Evolutionary conservation across 2,888 invertebrate species (phyloP).

Genomic region (Cheilosia variabilis): DNA sequence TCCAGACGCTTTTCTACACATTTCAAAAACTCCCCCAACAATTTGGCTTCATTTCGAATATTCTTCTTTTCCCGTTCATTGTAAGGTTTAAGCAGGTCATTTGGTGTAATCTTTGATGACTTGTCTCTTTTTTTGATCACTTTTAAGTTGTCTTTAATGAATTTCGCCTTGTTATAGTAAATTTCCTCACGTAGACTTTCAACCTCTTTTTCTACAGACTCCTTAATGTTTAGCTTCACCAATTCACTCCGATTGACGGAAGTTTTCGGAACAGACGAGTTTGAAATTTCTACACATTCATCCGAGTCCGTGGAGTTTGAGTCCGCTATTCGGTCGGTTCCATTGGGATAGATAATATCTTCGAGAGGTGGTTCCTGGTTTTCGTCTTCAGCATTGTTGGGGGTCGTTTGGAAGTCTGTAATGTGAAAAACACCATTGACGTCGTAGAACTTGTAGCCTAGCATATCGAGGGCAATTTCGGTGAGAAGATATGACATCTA

Average conservation of each 20-base stretch:
- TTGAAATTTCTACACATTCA: conserved; percentile 49
- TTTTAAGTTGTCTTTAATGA: conserved; percentile 54
- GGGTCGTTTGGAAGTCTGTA: conserved; percentile 79
- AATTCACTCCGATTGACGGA: conserved; percentile 45
- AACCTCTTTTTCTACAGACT: conserved; percentile 76
- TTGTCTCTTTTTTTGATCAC: conserved; percentile 45
- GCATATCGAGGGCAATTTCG: conserved; percentile 82
- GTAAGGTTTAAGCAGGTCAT: conserved; percentile 57
- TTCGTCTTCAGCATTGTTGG: conserved; percentile 40
- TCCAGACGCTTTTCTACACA: conserved; percentile 77
- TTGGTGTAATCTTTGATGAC: conserved; percentile 21
- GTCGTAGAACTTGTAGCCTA: conserved; percentile 82
- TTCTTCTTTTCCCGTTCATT: conserved; percentile 76
- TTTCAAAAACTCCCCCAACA: conserved; percentile 78
- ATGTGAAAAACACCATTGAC: conserved; percentile 79
- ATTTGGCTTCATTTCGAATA: conserved; percentile 76
- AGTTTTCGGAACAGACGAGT: conserved; percentile 15
- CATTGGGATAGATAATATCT: conserved; percentile 63
- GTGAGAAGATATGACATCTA: conserved; percentile 81
- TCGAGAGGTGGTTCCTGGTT: conserved; percentile 70
- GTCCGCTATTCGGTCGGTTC: not conserved
- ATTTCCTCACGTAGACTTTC: conserved; percentile 75
- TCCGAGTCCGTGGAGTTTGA: conserved; percentile 46
- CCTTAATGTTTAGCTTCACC: conserved; percentile 58
- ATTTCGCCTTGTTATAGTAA: conserved; percentile 67